Base-by-base conservation (phyloP, 2,797 vertebrate species). In the Crenichthys baileyi region DNA sequence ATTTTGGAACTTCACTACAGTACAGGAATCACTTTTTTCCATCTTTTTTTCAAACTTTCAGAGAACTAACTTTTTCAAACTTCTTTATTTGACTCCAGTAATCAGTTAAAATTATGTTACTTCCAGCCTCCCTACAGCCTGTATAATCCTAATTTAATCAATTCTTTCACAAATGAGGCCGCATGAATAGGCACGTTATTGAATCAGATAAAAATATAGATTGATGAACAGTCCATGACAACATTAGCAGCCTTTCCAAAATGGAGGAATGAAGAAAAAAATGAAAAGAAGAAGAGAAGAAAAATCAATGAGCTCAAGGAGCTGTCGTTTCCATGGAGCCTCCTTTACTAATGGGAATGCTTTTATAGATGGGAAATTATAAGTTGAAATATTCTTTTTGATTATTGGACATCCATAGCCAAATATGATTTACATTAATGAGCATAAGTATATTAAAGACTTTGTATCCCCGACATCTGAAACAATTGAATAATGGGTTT, bases 371-470 rank as follows among this genome's bases (percentile, higher is more conserved):
- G 76, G 86, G 86, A 91, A 92, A 93, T 93, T 92, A 94, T 92
- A 95, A 94, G 94, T 93, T 95, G 94, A 96, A 96, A 95, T 95
- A 95, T 96, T 95, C 91, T 93, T 94, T 96, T 92, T 95, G 95
- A 96, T 96, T 96, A 96, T 96, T 96, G 96, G 96, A 96, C 95
- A 96, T 96, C 96, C 95, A 95, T 96, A 96, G 93, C 92, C 91
- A 96, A 96, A 96, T 96, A 96, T 96, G 95, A 96, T 96, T 96
- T 96, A 95, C 95, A 96, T 96, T 96, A 96, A 96, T 96, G 95
- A 95, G 94, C 90, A 46, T 95, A 96, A 96, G 95, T 96, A 95
- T 95, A 96, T 96, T 96, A 96, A 95, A 95, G 92, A 90, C 94
- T 93, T 96, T 96, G 95, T 95, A 95, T 94, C 93, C 85, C 90